Conservation (phyloP, 1,140 invertebrate species). For the Nautilus pompilius region DNA sequence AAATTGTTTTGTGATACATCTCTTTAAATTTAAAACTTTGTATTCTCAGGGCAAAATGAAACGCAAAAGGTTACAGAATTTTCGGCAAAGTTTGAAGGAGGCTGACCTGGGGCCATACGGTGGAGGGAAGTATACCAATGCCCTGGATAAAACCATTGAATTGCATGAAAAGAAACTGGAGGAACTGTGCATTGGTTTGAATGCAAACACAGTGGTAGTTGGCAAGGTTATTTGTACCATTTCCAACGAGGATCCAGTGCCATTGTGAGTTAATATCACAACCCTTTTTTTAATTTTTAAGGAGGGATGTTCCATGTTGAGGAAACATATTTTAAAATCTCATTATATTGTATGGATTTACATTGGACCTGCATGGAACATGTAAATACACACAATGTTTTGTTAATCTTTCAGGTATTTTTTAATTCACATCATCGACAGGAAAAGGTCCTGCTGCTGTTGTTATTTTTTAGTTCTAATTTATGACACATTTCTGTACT, state of each 20-base stretch:
- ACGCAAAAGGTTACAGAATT: slow-evolving; percentile 54
- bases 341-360: background rate
- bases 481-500: no score
- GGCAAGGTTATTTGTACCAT: slow-evolving; percentile 81
- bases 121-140: slow-evolving; percentile 60
- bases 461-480: no score
- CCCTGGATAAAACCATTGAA: slow-evolving; percentile 58
- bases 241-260: slow-evolving; percentile 69
- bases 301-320: no score
- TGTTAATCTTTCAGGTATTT: no score
- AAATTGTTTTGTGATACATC: no score
- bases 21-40: background rate
- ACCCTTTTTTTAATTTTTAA: no score
- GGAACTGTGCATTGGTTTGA: slow-evolving; percentile 61
- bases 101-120: slow-evolving; percentile 63
- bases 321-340: slow-evolving; percentile 1
- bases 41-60: slow-evolving; percentile 66
- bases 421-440: no score
- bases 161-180: slow-evolving; percentile 58
- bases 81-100: slow-evolving; percentile 28
- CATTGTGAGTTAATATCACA: slow-evolving; percentile 67
- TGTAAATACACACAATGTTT: no score
- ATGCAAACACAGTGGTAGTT: slow-evolving; percentile 68
- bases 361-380: no score
- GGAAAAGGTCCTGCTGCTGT: no score